Conservation (phyloP, 2,797 vertebrate species). For the Lutjanus argentimaculatus region DNA sequence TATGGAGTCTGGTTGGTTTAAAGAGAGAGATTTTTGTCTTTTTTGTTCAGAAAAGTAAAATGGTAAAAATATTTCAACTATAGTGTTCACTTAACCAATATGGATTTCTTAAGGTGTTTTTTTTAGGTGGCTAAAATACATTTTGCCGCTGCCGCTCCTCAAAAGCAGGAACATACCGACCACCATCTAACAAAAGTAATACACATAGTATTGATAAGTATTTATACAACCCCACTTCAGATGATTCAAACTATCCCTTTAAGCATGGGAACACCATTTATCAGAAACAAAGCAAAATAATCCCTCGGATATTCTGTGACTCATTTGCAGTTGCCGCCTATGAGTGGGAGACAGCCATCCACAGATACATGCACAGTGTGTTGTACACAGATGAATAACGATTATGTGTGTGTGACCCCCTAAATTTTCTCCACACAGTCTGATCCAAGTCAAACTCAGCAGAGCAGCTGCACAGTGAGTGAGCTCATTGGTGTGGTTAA, state of each 20-base stretch:
- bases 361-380: constrained; percentile 8
- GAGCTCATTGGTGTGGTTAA: constrained; percentile 66
- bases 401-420: constrained; percentile 18
- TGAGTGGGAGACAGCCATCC: background rate
- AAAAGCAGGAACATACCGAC: too few species aligned
- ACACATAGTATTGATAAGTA: too few species aligned
- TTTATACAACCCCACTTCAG: too few species aligned
- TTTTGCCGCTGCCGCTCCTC: too few species aligned
- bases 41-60: too few species aligned
- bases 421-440: constrained; percentile 13
- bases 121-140: too few species aligned
- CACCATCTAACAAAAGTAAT: too few species aligned
- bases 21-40: too few species aligned
- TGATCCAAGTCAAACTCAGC: constrained; percentile 45
- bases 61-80: too few species aligned
- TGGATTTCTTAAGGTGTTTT: too few species aligned
- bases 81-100: too few species aligned
- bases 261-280: constrained; percentile 1
- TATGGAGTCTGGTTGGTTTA: too few species aligned
- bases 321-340: background rate
- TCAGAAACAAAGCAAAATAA: constrained; percentile 13
- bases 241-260: background rate
- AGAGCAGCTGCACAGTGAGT: constrained; percentile 66
- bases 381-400: constrained; percentile 22
- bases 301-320: background rate